phyloP scores from a whole-genome alignment of 1,140 invertebrate species.

The Oreohelix idahoensis region DNA sequence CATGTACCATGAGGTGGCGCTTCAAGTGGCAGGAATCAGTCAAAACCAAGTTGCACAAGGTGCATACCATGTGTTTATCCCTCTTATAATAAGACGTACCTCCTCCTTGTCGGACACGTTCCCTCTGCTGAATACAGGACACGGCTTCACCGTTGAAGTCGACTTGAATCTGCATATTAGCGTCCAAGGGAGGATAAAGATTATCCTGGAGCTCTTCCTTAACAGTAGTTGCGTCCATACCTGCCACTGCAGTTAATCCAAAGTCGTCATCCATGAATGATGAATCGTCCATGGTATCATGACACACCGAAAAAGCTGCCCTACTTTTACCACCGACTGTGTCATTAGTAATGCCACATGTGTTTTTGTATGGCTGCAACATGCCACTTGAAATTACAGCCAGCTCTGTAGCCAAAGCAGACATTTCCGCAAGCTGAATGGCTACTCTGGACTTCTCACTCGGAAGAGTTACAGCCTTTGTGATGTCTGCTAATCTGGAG shows the following conservation, averaged over 20 bases:
- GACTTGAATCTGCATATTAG: neutral
- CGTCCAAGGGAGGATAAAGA: neutral
- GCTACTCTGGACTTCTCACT: neutral
- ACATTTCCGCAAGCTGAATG: neutral
- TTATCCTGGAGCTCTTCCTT: neutral
- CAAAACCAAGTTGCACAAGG: neutral
- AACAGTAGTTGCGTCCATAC: neutral
- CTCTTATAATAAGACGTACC: neutral
- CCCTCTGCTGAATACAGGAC: neutral
- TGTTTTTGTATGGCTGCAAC: neutral
- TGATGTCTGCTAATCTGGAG: neutral
- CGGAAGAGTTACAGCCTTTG: neutral
- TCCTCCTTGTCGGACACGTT: neutral
- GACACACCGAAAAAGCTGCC: neutral
- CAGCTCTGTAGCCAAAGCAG: neutral
- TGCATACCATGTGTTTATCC: neutral
- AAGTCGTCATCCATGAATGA: neutral
- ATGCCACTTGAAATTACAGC: neutral
- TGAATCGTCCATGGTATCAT: neutral
- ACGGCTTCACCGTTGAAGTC: neutral
- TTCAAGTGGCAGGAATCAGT: neutral
- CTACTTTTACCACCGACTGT: neutral
- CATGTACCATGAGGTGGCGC: conserved; percentile 36
- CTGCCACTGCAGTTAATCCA: neutral
- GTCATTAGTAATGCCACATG: neutral